A percentile compares a stretch with the other conserved stretches of the same genome.
Conservation (phyloP, 2,113 vertebrate genomes). For the Excalfactoria chinensis region DNA sequence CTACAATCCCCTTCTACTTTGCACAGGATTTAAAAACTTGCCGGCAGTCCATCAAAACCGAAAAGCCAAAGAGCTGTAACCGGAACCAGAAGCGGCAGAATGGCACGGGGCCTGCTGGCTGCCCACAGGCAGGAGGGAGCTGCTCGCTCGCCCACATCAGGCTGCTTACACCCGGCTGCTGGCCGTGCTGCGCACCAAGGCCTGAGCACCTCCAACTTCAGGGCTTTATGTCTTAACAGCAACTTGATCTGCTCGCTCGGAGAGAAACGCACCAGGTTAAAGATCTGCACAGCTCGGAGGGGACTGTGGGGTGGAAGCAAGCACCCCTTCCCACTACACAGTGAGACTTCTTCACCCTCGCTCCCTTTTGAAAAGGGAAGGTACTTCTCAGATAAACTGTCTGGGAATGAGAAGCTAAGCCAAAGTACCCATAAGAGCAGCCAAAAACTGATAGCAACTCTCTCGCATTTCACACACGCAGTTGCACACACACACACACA, state of each 20-base stretch:
- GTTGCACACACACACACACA: not conserved
- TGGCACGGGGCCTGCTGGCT: not conserved
- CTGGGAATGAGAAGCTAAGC: not conserved
- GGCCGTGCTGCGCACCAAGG: not conserved
- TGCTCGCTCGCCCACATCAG: not conserved
- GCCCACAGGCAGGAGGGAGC: not conserved
- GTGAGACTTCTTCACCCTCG: slow-evolving; percentile 19
- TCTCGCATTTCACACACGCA: not conserved
- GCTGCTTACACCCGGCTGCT: not conserved
- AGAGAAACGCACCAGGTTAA: not conserved
- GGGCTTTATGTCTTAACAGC: slow-evolving; percentile 9
- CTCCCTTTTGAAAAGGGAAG: slow-evolving; percentile 6
- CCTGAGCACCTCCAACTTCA: not conserved
- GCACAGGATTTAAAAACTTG: slow-evolving; percentile 57
- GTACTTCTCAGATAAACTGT: not conserved
- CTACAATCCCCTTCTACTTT: slow-evolving; percentile 33
- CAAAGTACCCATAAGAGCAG: not conserved
- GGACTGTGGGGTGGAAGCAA: not conserved
- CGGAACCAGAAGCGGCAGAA: not conserved
- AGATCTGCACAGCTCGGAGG: slow-evolving; percentile 12
- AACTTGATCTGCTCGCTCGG: not conserved
- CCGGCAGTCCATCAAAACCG: not conserved
- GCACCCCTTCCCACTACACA: slow-evolving; percentile 47
- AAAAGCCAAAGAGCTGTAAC: not conserved
- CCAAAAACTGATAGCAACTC: slow-evolving; percentile 8